A percentile compares a stretch with the other conserved stretches of the same genome.
Evolutionary conservation across 1,140 invertebrate genomes (phyloP).

Genomic region (Trichonephila clavata): DNA sequence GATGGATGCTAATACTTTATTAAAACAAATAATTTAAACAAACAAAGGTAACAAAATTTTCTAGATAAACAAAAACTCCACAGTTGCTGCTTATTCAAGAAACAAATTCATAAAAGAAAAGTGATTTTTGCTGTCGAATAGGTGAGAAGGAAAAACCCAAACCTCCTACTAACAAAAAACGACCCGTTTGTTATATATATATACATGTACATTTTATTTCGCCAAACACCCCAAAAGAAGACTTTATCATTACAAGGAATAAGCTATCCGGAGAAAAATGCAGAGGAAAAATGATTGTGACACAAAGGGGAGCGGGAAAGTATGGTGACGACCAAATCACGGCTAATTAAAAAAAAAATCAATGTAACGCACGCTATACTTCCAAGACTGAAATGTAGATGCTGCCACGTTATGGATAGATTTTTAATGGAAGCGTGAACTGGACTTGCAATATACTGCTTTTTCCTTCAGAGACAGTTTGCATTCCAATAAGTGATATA

Average conservation of each 20-base stretch:
- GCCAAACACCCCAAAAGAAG: conserved; percentile 9
- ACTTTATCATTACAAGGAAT: conserved; percentile 51
- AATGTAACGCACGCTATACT: too few relatives aligned
- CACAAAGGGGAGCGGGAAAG: not conserved
- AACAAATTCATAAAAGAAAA: not conserved
- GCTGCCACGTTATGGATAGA: too few relatives aligned
- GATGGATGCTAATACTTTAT: too few relatives aligned
- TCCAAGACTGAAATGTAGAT: too few relatives aligned
- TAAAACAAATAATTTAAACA: too few relatives aligned
- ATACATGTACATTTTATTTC: conserved; percentile 52
- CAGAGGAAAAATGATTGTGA: not conserved
- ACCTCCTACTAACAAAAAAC: not conserved
- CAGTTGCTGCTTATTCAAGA: not conserved
- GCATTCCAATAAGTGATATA: too few relatives aligned
- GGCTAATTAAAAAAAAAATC: too few relatives aligned
- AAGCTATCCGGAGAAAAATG: not conserved
- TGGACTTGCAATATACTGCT: too few relatives aligned
- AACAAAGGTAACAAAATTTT: too few relatives aligned
- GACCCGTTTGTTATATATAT: not conserved
- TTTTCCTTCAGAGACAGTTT: too few relatives aligned
- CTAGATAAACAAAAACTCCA: not conserved
- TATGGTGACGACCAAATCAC: not conserved
- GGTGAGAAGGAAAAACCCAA: not conserved
- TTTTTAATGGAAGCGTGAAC: too few relatives aligned
- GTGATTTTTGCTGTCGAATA: too few relatives aligned